Evolutionary conservation across 1,140 invertebrate genomes (phyloP), one percentile per base, ranked within the genome.

Genomic region (Papilio dardanus): DNA sequence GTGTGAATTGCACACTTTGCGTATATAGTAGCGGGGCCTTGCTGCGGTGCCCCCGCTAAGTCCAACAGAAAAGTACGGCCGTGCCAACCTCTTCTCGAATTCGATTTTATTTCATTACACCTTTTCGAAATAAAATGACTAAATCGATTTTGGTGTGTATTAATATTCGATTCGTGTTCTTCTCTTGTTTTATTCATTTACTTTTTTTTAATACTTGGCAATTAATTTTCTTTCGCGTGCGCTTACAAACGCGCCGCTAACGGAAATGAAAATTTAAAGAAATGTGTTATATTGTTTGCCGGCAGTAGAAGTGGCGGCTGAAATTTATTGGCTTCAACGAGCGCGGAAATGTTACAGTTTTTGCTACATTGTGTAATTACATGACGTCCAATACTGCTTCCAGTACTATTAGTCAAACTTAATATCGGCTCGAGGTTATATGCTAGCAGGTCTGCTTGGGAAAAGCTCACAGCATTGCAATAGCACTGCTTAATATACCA

Each of bases 181-280:
- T 19, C 3, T 42, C 3, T 37, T 50, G 21, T 7, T 5, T 50
- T 7, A 46, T 46, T 5, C 40, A 16, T 16, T 46, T 14, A 46
- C 42, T 46, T 46, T 46, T 46, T 46, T 46, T n/a, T 0, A 54
- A 54, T 54, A 24, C 50, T 21, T 10, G 24, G 54, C 10, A 4
- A 14, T 10, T 12, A 54, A 54, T 21, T 54, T 54, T 54, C 19
- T 3, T 10, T 62, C 54, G 54, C 54, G 54, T 62, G 54, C 24
- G 54, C 12, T 28, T 12, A 12, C 21, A 62, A 62, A 28, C 10
- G 14, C 54, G 24, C 54, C 54, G 54, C 54, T 24, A 14, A 24
- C 54, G 54, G 54, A 62, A 62, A 62, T 28, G 54, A 30, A 30
- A 62, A 62, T 21, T 62, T 62, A 28, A 62, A 62, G 50, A 62